Percentiles rank a stretch among this genome's conserved stretches.
These are phyloP conservation scores for Diadumene lineata DNA, from an alignment of 92 coral and sea anemone genomes.

Conservation along the genomic window DNA sequence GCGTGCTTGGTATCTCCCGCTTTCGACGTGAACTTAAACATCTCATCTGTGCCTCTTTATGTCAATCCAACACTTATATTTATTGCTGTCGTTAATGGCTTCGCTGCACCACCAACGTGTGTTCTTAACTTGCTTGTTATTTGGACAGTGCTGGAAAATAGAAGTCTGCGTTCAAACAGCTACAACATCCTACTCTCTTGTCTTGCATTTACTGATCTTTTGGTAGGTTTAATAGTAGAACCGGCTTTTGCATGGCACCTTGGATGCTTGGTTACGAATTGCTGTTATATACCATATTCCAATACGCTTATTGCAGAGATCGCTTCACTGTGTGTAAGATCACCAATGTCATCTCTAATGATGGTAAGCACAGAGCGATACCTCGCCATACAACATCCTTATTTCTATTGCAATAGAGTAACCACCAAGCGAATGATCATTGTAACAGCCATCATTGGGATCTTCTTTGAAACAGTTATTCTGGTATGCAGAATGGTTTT, in stretches of 20 bases:
- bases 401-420: too few relatives aligned
- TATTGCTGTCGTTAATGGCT: slow-evolving; percentile 6
- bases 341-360: too few relatives aligned
- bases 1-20: not conserved
- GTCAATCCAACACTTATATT: not conserved
- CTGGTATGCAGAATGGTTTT: too few relatives aligned
- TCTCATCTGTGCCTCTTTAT: not conserved
- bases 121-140: slow-evolving; percentile 14
- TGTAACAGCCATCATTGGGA: too few relatives aligned
- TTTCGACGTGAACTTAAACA: not conserved
- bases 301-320: too few relatives aligned
- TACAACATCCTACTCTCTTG: slow-evolving; percentile 9
- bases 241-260: not conserved
- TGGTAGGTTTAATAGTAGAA: slow-evolving; percentile 1
- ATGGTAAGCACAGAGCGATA: too few relatives aligned
- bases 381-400: too few relatives aligned
- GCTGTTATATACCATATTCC: too few relatives aligned
- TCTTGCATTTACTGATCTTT: slow-evolving; percentile 4
- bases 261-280: not conserved
- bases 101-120: slow-evolving; percentile 15
- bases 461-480: too few relatives aligned
- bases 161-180: slow-evolving; percentile 9
- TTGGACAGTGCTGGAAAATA: slow-evolving; percentile 17
- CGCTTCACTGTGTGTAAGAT: too few relatives aligned
- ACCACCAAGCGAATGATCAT: too few relatives aligned